Evolutionary conservation across 2,888 invertebrate genomes (phyloP).

Genomic region (Cylindroiulus punctatus): DNA sequence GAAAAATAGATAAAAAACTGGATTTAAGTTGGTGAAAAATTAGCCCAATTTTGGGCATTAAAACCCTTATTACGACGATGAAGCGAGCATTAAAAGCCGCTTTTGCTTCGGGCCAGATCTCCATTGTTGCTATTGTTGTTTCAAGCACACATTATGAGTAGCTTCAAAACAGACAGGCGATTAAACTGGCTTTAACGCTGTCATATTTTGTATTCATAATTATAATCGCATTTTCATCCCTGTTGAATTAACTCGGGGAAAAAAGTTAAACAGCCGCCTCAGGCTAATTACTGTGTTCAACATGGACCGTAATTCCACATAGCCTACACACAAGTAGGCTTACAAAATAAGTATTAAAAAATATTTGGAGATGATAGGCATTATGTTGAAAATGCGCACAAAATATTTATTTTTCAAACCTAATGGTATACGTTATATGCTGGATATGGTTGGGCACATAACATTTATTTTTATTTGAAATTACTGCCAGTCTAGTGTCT

Average conservation of each 20-base stretch:
- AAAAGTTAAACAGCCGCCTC: no score
- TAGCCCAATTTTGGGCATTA: not conserved
- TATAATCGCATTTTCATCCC: not conserved
- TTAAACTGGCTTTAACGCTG: constrained; percentile 41
- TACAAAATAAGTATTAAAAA: not conserved
- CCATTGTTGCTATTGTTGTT: not conserved
- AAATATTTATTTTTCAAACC: no score
- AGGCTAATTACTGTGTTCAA: no score
- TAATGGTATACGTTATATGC: no score
- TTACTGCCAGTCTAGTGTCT: no score
- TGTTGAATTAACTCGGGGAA: not conserved
- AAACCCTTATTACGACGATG: not conserved
- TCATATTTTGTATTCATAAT: not conserved
- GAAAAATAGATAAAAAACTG: constrained; percentile 54
- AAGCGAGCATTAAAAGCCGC: not conserved
- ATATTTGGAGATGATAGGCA: no score
- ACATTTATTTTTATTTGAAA: no score
- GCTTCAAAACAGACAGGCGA: not conserved
- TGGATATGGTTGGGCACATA: no score
- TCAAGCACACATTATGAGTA: not conserved
- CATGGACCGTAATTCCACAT: no score
- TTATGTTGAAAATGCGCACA: no score
- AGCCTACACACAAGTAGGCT: not conserved
- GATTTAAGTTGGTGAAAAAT: not conserved
- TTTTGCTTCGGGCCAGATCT: not conserved